Conservation (phyloP, 2,113 vertebrate genomes). For the Pionites leucogaster region DNA sequence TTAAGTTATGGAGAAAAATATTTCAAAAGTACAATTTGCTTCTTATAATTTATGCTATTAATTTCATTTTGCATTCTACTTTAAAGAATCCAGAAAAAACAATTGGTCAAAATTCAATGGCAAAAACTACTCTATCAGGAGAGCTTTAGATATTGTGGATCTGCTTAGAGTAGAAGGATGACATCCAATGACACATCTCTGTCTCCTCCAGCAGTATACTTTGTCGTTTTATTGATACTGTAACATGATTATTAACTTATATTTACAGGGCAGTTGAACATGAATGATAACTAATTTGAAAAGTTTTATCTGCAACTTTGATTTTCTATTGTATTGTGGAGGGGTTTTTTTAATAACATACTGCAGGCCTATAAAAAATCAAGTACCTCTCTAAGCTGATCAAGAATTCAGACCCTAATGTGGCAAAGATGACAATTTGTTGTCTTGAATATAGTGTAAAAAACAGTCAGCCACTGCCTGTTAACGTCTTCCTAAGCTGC, state of each 20-base stretch:
- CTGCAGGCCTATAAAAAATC: neutral
- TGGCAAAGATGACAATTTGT: neutral
- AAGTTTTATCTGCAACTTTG: neutral
- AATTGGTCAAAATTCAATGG: neutral
- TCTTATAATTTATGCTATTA: neutral
- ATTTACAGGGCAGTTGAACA: neutral
- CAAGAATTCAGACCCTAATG: neutral
- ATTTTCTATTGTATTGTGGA: neutral
- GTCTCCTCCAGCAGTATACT: neutral
- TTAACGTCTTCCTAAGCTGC: neutral
- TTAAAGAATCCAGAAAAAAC: neutral
- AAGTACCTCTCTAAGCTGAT: neutral
- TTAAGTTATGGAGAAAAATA: neutral
- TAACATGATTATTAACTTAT: neutral
- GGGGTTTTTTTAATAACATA: accelerated
- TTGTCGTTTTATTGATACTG: neutral
- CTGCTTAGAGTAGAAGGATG: neutral
- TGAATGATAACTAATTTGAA: neutral
- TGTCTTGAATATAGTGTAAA: neutral
- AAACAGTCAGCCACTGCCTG: neutral
- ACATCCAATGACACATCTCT: neutral
- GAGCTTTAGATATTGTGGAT: neutral
- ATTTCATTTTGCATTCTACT: neutral
- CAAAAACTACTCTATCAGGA: neutral
- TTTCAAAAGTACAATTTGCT: neutral